Evolutionary conservation across 2,888 invertebrate species (phyloP), one percentile per base, ranked within the genome.

Genomic region (Exephanes ischioxanthus): DNA sequence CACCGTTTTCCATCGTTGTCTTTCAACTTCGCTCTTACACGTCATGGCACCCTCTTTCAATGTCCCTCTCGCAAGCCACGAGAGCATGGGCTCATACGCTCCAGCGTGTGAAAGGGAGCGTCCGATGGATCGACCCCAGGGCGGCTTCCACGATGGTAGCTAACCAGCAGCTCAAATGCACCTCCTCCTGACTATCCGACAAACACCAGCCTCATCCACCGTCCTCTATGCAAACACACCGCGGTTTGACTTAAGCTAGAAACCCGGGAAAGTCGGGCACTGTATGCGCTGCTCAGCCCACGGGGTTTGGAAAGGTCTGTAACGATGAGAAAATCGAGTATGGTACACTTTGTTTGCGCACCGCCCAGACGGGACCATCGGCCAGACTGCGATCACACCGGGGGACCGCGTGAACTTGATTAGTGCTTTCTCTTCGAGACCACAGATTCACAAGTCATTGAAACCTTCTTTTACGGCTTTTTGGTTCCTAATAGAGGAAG

Each of bases 21-120:
- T 41, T 67, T 76, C 80, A 67, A 68, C 77, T 72, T 51, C 22
- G 4, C 48, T 78, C 72, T 61, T 55, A 0, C 53, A 55, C 83
- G 37, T 77, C 48, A 58, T 72, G 71, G 55, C 41, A 55, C 79
- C 45, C 55, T 48, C 22, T 80, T 51, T 30, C 71, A 71, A 71
- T 80, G 63, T 11, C 61, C 16, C 66, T 51, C 76, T 67, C 33
- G 68, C 80, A 73, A 77, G 70, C 77, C 53, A 71, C 41, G 3
- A 80, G 63, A 61, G 55, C 75, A 77, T 61, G 80, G 80, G 73
- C 73, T 73, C 77, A 66, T 68, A 73, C 55, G 71, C 77, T 80
- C 51, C 71, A 22, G 72, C 61, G 48, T 14, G 48, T 45, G 26
- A 67, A 70, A 41, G 19, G 37, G 51, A 68, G 41, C 53, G 16